These are phyloP conservation scores for Sussaba pulchella DNA, from an alignment of 2,888 invertebrate species.

Conservation along the genomic window DNA sequence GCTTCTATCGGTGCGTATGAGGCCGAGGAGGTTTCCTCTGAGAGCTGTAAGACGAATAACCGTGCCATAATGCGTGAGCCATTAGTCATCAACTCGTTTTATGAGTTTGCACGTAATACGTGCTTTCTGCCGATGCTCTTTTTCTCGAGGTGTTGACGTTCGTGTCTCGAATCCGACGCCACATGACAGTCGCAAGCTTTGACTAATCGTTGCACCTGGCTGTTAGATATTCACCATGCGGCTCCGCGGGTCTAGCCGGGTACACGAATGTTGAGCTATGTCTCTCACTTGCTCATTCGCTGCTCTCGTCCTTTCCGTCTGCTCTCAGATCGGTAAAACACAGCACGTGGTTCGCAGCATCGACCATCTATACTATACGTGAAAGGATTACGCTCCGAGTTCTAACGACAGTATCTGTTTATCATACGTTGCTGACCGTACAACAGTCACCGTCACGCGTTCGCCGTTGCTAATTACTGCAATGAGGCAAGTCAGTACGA, in stretches of 20 bases:
- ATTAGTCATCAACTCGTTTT: slow-evolving; percentile 62
- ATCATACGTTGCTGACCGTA: slow-evolving; percentile 49
- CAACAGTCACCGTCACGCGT: slow-evolving; percentile 17
- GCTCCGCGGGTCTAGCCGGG: slow-evolving; percentile 25
- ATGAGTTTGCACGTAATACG: slow-evolving; percentile 24
- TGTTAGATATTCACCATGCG: slow-evolving; percentile 18
- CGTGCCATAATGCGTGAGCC: slow-evolving; percentile 43
- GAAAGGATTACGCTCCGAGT: slow-evolving; percentile 40
- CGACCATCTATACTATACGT: slow-evolving; percentile 29
- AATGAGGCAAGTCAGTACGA: slow-evolving; percentile 33
- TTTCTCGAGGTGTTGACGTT: slow-evolving; percentile 25
- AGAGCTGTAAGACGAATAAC: slow-evolving; percentile 40
- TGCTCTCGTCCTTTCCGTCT: slow-evolving; percentile 35
- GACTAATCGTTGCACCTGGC: slow-evolving; percentile 65
- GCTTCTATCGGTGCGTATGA: slow-evolving; percentile 18
- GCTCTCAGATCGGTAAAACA: slow-evolving; percentile 36
- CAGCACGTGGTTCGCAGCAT: slow-evolving; percentile 35
- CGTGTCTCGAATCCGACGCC: slow-evolving; percentile 39
- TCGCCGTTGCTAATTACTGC: slow-evolving; percentile 39
- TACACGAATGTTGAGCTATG: slow-evolving; percentile 57
- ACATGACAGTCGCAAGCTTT: slow-evolving; percentile 48
- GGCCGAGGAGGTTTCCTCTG: background rate
- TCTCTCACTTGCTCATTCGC: slow-evolving; percentile 39
- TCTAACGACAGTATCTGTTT: slow-evolving; percentile 69
- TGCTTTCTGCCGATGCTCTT: slow-evolving; percentile 11